Evolutionary conservation across 1,140 invertebrate genomes (phyloP).

Genomic region (Lucilia sericata): DNA sequence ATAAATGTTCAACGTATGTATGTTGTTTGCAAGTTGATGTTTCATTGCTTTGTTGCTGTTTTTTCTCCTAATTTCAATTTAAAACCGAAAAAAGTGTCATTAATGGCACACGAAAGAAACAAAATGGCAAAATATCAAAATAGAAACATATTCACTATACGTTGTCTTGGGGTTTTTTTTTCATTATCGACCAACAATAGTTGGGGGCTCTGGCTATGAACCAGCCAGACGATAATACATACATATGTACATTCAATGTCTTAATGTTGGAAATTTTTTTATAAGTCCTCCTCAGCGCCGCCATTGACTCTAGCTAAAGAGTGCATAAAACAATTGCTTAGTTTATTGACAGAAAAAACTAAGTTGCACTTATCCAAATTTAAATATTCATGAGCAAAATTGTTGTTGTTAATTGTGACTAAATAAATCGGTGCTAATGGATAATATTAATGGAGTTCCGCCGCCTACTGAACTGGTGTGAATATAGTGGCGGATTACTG

Average conservation of each 20-base stretch:
- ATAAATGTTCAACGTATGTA: background rate
- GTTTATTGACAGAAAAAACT: background rate
- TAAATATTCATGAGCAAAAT: too few species aligned
- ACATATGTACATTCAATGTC: background rate
- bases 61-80: background rate
- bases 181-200: conserved; percentile 10
- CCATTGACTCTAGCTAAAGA: background rate
- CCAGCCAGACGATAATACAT: background rate
- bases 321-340: background rate
- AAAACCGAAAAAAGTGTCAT: conserved; percentile 31
- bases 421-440: too few species aligned
- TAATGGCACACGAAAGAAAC: conserved; percentile 36
- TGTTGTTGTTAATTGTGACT: too few species aligned
- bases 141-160: background rate
- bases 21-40: background rate
- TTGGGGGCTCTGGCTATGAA: background rate
- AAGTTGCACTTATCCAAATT: too few species aligned
- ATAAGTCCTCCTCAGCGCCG: background rate
- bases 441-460: too few species aligned
- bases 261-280: background rate
- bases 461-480: too few species aligned
- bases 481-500: too few species aligned
- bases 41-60: background rate
- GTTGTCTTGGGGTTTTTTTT: background rate
- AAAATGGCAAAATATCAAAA: conserved; percentile 44